Conservation (phyloP, 1,140 invertebrate genomes). For the Lycorma delicatula region DNA sequence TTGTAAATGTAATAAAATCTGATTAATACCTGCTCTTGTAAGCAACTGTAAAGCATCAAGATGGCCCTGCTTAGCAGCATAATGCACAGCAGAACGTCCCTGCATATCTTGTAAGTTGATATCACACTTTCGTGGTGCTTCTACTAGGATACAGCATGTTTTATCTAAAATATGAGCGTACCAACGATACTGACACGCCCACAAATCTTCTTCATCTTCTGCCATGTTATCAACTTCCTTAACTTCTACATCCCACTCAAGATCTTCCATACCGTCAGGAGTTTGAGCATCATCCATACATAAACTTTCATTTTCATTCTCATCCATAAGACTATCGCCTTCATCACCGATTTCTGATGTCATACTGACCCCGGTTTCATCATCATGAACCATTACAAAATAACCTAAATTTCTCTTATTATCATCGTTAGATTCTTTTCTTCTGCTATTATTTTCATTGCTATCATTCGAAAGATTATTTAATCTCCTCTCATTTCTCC, state of each 20-base stretch:
- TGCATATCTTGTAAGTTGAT: conserved; percentile 44
- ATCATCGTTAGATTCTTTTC: neutral
- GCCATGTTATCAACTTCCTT: neutral
- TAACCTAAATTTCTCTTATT: conserved; percentile 29
- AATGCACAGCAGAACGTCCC: conserved; percentile 47
- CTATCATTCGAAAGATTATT: neutral
- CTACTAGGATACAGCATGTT: conserved; percentile 38
- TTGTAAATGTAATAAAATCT: too few species aligned
- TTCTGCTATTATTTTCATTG: neutral
- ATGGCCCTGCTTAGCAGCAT: conserved; percentile 47
- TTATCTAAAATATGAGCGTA: conserved; percentile 47
- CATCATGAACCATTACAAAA: conserved; percentile 37
- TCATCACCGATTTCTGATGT: conserved; percentile 24
- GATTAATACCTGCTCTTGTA: conserved; percentile 33
- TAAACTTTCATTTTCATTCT: conserved; percentile 14
- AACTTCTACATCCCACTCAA: conserved; percentile 50
- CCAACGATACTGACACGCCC: conserved; percentile 29
- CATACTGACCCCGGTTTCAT: too few species aligned
- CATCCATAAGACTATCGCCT: conserved; percentile 31
- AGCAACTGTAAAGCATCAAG: conserved; percentile 41
- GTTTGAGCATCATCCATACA: conserved; percentile 39
- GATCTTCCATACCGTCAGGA: conserved; percentile 49
- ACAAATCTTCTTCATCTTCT: conserved; percentile 27
- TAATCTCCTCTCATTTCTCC: neutral
- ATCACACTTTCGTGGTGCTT: conserved; percentile 31